Conservation (phyloP, 35 echinoderm and acorn worm genomes). For the Anneissia japonica region DNA sequence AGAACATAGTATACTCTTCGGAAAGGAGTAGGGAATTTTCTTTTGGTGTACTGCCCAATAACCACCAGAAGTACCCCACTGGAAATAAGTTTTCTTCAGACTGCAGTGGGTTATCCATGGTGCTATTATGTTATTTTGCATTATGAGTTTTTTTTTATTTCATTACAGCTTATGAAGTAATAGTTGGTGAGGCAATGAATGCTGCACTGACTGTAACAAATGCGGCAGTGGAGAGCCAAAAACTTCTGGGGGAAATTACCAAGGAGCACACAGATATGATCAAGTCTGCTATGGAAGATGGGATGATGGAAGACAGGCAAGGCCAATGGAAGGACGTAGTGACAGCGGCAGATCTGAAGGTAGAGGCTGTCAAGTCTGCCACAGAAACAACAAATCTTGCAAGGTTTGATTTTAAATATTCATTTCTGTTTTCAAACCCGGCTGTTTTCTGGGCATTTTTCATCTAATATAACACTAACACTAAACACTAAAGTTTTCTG, state of each 20-base stretch:
- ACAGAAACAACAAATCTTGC: constrained; percentile 37
- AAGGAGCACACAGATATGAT: constrained; percentile 66
- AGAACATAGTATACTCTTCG: not conserved
- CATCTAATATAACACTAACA: not conserved
- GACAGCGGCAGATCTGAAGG: constrained; percentile 60
- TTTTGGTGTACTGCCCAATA: too few species aligned
- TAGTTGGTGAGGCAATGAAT: constrained; percentile 27
- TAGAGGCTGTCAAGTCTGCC: constrained; percentile 27
- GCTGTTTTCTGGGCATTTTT: too few species aligned
- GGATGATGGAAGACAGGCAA: constrained; percentile 19
- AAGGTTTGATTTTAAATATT: constrained; percentile 18
- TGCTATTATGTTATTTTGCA: too few species aligned
- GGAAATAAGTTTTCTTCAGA: too few species aligned
- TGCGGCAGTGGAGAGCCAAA: constrained; percentile 60
- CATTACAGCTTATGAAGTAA: constrained; percentile 65
- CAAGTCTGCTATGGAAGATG: constrained; percentile 74
- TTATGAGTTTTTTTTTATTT: not conserved
- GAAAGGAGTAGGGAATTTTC: not conserved
- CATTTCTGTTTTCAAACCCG: not conserved
- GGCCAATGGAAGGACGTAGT: constrained; percentile 72
- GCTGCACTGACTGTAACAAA: constrained; percentile 29
- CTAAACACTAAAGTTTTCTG: not conserved
- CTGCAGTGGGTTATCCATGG: too few species aligned
- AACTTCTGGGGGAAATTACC: constrained; percentile 35
- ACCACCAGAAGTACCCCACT: too few species aligned